phyloP scores from a whole-genome alignment of 2,797 vertebrate genomes.

The Lagocephalus sceleratus region DNA sequence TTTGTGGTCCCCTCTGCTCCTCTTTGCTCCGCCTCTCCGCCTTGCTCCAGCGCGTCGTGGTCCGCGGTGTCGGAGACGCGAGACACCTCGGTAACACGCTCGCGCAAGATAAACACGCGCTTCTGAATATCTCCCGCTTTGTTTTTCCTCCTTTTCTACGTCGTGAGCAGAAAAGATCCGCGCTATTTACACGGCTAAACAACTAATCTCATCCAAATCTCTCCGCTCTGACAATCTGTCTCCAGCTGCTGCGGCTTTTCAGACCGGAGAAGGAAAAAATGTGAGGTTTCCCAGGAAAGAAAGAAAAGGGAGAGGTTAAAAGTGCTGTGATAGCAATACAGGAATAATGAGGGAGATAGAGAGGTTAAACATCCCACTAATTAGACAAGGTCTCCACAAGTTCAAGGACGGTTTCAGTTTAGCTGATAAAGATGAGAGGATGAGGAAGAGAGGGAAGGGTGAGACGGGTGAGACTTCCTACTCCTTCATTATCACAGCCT shows the following conservation, averaged over 20 bases:
- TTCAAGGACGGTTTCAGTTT: conserved; percentile 78
- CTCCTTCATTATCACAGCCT: conserved; percentile 70
- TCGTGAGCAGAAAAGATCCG: conserved; percentile 15
- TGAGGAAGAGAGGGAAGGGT: conserved; percentile 40
- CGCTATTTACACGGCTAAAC: conserved; percentile 33
- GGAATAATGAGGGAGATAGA: conserved; percentile 65
- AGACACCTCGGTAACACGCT: not conserved
- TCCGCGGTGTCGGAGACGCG: too few relatives aligned
- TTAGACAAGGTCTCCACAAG: conserved; percentile 68
- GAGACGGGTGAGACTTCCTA: conserved; percentile 51
- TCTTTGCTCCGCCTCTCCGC: too few relatives aligned
- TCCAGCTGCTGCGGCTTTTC: conserved; percentile 20
- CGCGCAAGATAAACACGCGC: conserved; percentile 33
- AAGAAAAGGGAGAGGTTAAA: conserved; percentile 22
- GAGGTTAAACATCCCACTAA: conserved; percentile 62
- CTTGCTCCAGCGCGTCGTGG: too few relatives aligned
- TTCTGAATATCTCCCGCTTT: conserved; percentile 12
- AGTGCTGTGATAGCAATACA: conserved; percentile 37
- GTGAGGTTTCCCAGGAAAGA: conserved; percentile 18
- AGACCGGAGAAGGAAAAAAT: conserved; percentile 15
- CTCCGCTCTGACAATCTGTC: too few relatives aligned
- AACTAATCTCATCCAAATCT: conserved; percentile 18
- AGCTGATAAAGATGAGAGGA: conserved; percentile 70
- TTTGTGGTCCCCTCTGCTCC: too few relatives aligned
- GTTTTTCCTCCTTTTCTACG: conserved; percentile 7